phyloP scores from a whole-genome alignment of 1,140 invertebrate species.

The Bombus confusus region DNA sequence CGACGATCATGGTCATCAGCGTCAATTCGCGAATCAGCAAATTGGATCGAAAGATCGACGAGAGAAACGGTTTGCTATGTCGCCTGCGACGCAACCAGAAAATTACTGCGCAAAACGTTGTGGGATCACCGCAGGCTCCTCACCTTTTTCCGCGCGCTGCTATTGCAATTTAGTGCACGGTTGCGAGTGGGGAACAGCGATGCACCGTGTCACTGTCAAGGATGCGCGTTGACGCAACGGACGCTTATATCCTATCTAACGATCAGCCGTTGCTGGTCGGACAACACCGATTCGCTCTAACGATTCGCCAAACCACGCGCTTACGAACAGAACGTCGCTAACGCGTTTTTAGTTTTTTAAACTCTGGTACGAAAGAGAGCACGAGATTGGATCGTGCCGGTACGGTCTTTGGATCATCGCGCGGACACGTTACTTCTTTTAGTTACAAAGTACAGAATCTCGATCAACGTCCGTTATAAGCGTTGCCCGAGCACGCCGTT shows the following conservation, averaged over 20 bases:
- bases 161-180: constrained; percentile 44
- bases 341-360: neutral
- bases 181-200: constrained; percentile 40
- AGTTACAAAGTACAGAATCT: neutral
- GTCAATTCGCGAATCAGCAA: neutral
- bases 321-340: neutral
- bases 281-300: neutral
- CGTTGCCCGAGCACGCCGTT: neutral
- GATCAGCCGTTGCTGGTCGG: neutral
- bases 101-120: constrained; percentile 77
- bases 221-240: constrained; percentile 48
- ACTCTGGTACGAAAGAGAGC: too few species aligned
- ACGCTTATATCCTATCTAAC: neutral
- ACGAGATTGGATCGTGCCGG: too few species aligned
- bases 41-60: neutral
- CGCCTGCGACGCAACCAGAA: constrained; percentile 64
- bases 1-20: constrained; percentile 60
- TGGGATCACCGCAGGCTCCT: constrained; percentile 53
- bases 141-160: constrained; percentile 51
- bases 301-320: neutral
- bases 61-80: neutral
- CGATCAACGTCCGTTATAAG: accelerated
- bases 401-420: too few species aligned
- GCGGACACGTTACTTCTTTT: neutral
- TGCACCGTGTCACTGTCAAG: constrained; percentile 57